A percentile compares a stretch with the other conserved stretches of the same genome.
Evolutionary conservation across 2,113 vertebrate species (phyloP).

Genomic region (Ciconia stormi): DNA sequence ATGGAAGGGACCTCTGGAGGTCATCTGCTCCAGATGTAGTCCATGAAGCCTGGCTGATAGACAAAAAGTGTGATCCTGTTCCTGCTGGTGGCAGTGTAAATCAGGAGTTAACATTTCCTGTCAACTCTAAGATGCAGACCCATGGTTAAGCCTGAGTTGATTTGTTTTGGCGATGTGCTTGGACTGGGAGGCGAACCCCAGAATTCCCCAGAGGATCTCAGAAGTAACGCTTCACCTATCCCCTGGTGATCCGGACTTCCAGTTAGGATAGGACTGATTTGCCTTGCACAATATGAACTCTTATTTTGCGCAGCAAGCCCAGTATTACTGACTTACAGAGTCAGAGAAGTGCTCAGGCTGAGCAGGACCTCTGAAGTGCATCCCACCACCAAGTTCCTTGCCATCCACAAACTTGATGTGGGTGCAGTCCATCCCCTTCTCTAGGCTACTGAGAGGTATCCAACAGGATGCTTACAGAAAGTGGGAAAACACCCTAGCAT

Average conservation of each 20-base stretch:
- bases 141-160: not conserved
- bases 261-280: not conserved
- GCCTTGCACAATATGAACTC: not conserved
- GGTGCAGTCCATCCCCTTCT: not conserved
- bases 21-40: not conserved
- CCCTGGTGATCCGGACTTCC: not conserved
- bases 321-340: not conserved
- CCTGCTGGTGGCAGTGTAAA: not conserved
- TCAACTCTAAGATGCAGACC: not conserved
- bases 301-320: not conserved
- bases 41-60: not conserved
- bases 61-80: not conserved
- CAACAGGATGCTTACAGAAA: not conserved
- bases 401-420: not conserved
- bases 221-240: not conserved
- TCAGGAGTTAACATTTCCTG: not conserved
- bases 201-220: not conserved
- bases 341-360: not conserved
- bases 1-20: not conserved
- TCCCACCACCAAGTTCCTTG: not conserved
- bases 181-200: not conserved
- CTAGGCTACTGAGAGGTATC: not conserved
- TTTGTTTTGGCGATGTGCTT: not conserved
- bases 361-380: rapidly evolving
- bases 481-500: not conserved